These are phyloP conservation scores for Scaptodrosophila latifasciaeformis DNA, from an alignment of 2,888 invertebrate species.

Conservation along the genomic window DNA sequence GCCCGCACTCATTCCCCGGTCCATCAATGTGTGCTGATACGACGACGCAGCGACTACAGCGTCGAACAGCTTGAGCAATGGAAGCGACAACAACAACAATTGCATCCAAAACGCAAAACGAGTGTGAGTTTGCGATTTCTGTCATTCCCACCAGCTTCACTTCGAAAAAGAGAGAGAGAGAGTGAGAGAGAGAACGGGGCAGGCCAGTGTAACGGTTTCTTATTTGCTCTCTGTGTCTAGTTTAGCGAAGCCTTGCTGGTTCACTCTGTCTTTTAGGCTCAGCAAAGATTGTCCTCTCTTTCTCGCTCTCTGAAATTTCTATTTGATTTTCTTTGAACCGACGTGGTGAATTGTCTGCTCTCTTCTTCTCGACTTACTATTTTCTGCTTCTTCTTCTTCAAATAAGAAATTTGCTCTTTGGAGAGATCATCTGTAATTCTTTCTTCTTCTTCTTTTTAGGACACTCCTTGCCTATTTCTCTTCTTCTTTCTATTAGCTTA, in stretches of 20 bases:
- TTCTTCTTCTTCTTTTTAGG: too few species aligned
- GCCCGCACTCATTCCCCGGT: conserved; percentile 57
- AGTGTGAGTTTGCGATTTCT: conserved; percentile 48
- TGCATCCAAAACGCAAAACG: conserved; percentile 46
- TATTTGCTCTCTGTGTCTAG: not conserved
- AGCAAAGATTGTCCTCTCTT: not conserved
- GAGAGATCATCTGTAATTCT: too few species aligned
- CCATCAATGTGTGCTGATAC: conserved; percentile 64
- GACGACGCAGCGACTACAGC: conserved; percentile 68
- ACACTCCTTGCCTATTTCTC: too few species aligned
- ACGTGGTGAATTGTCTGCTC: too few species aligned
- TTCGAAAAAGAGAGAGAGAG: not conserved
- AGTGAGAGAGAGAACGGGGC: conserved; percentile 9
- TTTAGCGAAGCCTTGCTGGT: not conserved
- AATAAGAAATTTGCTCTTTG: too few species aligned
- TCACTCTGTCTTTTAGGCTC: not conserved
- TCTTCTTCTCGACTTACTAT: too few species aligned
- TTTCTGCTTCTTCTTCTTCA: too few species aligned
- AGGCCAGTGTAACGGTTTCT: too few species aligned
- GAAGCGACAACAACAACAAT: conserved; percentile 53
- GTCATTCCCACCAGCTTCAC: too few species aligned
- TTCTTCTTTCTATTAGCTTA: too few species aligned
- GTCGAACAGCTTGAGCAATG: conserved; percentile 62
- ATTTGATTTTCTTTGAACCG: not conserved
- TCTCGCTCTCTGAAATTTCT: not conserved